Evolutionary conservation across 2,797 vertebrate genomes (phyloP), one percentile per base, ranked within the genome.

Genomic region (Scyliorhinus canicula): DNA sequence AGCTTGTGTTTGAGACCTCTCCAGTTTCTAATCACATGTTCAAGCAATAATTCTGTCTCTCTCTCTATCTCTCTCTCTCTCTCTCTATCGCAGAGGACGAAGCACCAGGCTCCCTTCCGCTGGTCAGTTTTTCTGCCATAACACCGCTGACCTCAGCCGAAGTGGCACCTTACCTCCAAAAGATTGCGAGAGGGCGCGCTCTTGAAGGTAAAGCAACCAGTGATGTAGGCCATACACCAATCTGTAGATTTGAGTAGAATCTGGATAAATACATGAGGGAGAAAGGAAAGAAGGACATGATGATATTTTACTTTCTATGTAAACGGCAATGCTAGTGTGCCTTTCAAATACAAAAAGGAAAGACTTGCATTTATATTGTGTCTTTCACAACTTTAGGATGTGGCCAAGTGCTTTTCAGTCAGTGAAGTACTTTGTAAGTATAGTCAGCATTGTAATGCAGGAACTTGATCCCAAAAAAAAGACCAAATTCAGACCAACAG

Each of bases 91-190:
- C 95, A 97, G 98, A 98, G 7, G 99, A 99, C 95, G 93, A 97
- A n/a, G 96, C 98, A 0, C 95, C 98, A 0, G 97, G 98, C 44
- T 98, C 99, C 52, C 97, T 99, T n/a, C 98, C 99, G 1, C 96
- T 99, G 0, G 98, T 99, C 96, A 99, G 98, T 0, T 97, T 99
- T 95, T 99, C 98, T 0, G 97, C 99, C 85, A 98, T 98, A 1
- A 97, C 98, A 0, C 97, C 98, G 0, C 97, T 99, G 95, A 99
- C 98, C 0, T 97, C 98, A 0, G 97, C 98, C 0, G 99, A 99
- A 95, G 98, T 99, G 98, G 98, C 98, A 0, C 98, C 98, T 0
- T 99, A 98, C 95, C 97, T 99, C 96, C 99, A 98, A 96, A 98
- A 98, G 96, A 98, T 99, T 19, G 98, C 99, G 26, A 97, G 97